Evolutionary conservation across 2,113 vertebrate species (phyloP).

Genomic region (Paradoxurus hermaphroditus): DNA sequence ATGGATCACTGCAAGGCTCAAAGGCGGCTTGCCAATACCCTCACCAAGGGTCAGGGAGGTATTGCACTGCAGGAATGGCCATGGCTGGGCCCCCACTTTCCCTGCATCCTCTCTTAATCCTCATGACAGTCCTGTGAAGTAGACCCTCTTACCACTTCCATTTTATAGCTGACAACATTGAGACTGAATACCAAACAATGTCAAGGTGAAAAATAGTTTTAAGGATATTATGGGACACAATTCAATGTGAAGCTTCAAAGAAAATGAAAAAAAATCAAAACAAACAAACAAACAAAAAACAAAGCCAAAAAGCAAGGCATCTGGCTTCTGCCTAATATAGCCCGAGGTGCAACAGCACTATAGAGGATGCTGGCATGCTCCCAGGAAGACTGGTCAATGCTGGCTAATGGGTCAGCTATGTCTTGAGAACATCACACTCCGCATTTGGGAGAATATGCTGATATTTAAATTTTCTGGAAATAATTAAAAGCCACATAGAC

Average conservation of each 20-base stretch:
- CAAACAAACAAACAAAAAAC: too few species aligned
- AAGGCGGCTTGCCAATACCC: background rate
- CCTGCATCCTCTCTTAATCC: background rate
- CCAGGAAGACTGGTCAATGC: background rate
- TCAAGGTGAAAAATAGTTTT: background rate
- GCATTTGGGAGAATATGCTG: background rate
- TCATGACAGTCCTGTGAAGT: background rate
- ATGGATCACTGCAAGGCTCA: background rate
- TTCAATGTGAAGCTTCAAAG: background rate
- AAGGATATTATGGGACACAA: background rate
- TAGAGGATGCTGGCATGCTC: background rate
- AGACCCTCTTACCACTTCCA: background rate
- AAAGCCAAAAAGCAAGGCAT: background rate
- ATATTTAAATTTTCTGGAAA: constrained; percentile 18
- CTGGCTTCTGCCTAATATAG: background rate
- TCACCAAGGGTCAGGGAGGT: background rate
- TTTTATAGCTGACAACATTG: background rate
- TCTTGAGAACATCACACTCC: background rate
- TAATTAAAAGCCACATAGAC: constrained; percentile 48
- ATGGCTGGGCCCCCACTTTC: background rate
- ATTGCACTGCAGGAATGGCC: background rate
- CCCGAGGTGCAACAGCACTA: too few species aligned
- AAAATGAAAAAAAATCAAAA: background rate
- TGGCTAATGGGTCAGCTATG: background rate
- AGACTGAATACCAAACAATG: background rate